phyloP scores from a whole-genome alignment of 1,140 invertebrate species.

The Diachasmimorpha longicaudata region DNA sequence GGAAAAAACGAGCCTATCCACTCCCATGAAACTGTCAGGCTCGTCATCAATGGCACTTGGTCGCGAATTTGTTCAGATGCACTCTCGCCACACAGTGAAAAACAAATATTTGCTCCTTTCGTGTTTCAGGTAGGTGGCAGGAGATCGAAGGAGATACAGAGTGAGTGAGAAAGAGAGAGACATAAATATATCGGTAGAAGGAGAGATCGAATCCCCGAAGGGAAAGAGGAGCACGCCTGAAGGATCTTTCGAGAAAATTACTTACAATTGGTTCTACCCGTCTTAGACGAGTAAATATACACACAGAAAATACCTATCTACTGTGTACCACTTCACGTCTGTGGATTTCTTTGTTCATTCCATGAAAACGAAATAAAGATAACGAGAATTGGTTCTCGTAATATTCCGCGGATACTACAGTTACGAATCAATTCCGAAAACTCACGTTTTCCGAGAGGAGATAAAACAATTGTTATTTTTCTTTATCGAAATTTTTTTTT shows the following conservation, averaged over 20 bases:
- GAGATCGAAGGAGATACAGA: neutral
- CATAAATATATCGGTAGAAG: too few species aligned
- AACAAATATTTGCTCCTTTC: conserved; percentile 13
- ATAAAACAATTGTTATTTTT: neutral
- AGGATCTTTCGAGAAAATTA: conserved; percentile 23
- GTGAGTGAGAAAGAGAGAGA: neutral
- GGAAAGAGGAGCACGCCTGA: neutral
- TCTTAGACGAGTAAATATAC: conserved; percentile 3
- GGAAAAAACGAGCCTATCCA: neutral
- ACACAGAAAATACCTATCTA: conserved; percentile 1
- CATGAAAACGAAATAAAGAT: neutral
- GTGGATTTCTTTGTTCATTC: conserved; percentile 1
- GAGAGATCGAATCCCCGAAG: neutral
- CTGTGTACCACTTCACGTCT: neutral
- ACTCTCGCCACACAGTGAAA: neutral
- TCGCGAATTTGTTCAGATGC: conserved; percentile 18
- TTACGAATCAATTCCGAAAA: neutral
- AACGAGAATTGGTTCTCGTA: neutral
- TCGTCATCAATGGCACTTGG: neutral
- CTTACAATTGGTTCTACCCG: conserved; percentile 15
- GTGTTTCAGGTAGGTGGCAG: conserved; percentile 5
- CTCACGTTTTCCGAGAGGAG: neutral
- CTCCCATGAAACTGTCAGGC: neutral
- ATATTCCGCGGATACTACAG: neutral
- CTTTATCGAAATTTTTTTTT: neutral